Evolutionary conservation across 2,113 vertebrate species (phyloP), one percentile per base, ranked within the genome.

Genomic region (Romanogobio albipinnatus): DNA sequence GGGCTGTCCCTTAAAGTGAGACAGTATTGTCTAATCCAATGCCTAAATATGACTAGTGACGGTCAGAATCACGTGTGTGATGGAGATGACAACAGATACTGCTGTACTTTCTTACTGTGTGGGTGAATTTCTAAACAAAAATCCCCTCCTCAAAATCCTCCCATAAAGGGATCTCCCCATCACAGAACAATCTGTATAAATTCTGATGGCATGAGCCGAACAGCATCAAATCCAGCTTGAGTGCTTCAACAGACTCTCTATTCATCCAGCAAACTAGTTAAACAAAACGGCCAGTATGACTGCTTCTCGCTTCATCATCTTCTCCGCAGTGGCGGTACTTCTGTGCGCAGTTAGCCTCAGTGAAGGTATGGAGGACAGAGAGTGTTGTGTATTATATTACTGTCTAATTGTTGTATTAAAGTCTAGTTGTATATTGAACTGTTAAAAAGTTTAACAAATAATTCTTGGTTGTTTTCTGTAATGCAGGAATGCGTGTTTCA

Each of bases 401-500:
- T 26, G 36, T 70, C 1, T 39, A 39, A 39, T 39, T 39, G 39
- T 51, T 51, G 49, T 51, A 51, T 51, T 51, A 73, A 43, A 49
- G 36, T 70, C 17, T 70, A n/a, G 17, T 43, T 43, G 9, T 70
- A 22, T 43, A n/a, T 9, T n/a, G 19, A 56, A 22, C 6, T 53
- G 9, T 47, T 47, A 10, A 47, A 47, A 9, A 47, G 10, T 47
- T 9, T 51, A 51, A 51, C 13, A 51, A 51, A 51, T 13, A 51
- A 51, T 51, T 51, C 22, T 24, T 73, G n/a, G 2, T 71, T 56
- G 10, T 9, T 4, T 73, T 22, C 74, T 76, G 58, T 33, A 83
- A 81, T 82, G 13, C 26, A 95, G 94, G 91, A 75, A 0, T 94
- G 84, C 93, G 93, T 61, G 66, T 11, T 22, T 89, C 84, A 2